phyloP scores from a whole-genome alignment of 1,140 invertebrate species.

The Cardiocondyla obscurior region DNA sequence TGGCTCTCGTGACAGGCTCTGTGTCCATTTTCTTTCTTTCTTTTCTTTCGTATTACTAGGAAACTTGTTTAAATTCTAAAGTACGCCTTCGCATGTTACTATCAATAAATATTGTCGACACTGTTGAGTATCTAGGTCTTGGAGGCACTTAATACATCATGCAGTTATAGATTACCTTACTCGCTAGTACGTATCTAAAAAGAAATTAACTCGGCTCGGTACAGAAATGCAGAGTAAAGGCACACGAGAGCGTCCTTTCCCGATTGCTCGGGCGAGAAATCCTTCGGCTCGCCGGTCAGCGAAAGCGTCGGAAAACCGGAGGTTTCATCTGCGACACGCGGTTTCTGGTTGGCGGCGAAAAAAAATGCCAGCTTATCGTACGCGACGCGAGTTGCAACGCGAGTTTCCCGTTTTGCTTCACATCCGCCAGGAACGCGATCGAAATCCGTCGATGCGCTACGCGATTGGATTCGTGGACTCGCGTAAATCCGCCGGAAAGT shows the following conservation, averaged over 20 bases:
- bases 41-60: not conserved
- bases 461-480: too few species aligned
- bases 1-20: not conserved
- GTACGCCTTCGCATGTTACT: not conserved
- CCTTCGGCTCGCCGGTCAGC: not conserved
- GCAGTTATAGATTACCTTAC: not conserved
- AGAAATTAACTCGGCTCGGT: not conserved
- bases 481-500: not conserved
- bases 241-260: not conserved
- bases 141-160: constrained; percentile 32
- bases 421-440: not conserved
- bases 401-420: not conserved
- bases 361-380: not conserved
- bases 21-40: not conserved
- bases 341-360: not conserved
- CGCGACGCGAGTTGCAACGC: not conserved
- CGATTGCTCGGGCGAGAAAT: not conserved
- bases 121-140: not conserved
- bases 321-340: not conserved
- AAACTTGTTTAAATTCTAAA: not conserved
- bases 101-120: constrained; percentile 19
- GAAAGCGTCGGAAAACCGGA: not conserved
- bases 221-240: not conserved
- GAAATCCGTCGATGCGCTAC: not conserved
- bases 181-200: constrained; percentile 3